Conservation (phyloP, 1,140 invertebrate genomes). For the Leptinotarsa defecta region DNA sequence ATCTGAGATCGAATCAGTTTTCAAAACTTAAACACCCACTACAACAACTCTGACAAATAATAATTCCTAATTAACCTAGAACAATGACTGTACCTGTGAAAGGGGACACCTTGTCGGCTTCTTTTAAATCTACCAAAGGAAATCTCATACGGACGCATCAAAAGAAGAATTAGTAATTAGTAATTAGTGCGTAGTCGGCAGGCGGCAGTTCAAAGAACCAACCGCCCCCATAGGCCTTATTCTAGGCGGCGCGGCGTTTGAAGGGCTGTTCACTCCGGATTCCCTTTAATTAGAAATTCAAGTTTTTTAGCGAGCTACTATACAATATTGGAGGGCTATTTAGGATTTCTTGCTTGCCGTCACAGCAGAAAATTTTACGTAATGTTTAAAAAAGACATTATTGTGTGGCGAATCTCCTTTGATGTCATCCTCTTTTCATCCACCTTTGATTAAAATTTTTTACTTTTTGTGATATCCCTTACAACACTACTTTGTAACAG, state of each 20-base stretch:
- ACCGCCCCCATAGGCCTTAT: not conserved
- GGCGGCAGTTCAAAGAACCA: conserved; percentile 12
- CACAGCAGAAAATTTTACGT: conserved; percentile 1
- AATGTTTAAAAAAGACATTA: conserved; percentile 6
- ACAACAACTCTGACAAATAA: not conserved
- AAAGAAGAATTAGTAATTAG: conserved; percentile 18
- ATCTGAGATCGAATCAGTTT: no score
- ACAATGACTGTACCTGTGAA: conserved; percentile 13
- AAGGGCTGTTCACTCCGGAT: conserved; percentile 5
- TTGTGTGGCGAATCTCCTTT: conserved; percentile 14
- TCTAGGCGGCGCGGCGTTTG: not conserved
- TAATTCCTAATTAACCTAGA: not conserved
- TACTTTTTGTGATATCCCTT: not conserved
- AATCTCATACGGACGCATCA: conserved; percentile 9
- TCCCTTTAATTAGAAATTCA: conserved; percentile 17
- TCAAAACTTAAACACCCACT: no score
- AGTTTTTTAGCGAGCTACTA: conserved; percentile 16
- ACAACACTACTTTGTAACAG: not conserved
- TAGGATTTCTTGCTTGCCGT: conserved; percentile 1
- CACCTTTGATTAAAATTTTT: conserved; percentile 12
- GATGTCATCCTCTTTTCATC: conserved; percentile 15
- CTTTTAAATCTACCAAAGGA: not conserved
- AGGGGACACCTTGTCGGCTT: conserved; percentile 4
- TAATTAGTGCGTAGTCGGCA: conserved; percentile 19
- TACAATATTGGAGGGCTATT: conserved; percentile 17